Evolutionary conservation across 2,113 vertebrate species (phyloP).

Genomic region (Gadus chalcogrammus): DNA sequence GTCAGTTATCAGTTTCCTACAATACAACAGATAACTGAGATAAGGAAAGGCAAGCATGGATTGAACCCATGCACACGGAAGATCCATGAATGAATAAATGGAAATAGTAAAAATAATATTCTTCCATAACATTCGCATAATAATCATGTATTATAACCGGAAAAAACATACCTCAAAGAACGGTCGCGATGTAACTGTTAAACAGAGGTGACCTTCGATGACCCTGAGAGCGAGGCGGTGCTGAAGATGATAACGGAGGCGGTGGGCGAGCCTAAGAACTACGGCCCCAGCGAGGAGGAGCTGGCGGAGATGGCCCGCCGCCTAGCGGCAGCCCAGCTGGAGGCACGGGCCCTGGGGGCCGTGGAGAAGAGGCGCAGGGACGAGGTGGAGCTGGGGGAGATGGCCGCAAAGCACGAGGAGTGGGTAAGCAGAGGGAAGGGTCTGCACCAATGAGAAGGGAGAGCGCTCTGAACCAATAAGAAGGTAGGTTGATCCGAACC

Average conservation of each 20-base stretch:
- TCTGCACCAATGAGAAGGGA: not conserved
- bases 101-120: too few relatives aligned
- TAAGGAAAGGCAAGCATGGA: too few relatives aligned
- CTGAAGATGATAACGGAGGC: conserved; percentile 76
- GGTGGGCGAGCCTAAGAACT: conserved; percentile 81
- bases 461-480: too few relatives aligned
- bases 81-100: too few relatives aligned
- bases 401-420: conserved; percentile 75
- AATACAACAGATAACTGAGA: too few relatives aligned
- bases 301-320: conserved; percentile 65
- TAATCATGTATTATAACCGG: not conserved
- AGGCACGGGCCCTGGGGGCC: conserved; percentile 62
- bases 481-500: too few relatives aligned
- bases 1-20: too few relatives aligned
- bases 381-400: conserved; percentile 71
- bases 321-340: conserved; percentile 62
- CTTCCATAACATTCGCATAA: not conserved
- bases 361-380: conserved; percentile 68
- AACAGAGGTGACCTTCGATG: conserved; percentile 78
- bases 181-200: not conserved
- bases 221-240: conserved; percentile 71
- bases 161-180: not conserved
- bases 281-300: conserved; percentile 80
- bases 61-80: too few relatives aligned
- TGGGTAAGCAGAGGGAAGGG: conserved; percentile 78